Conservation (phyloP, 1,140 invertebrate species). For the Zaprionus africanus region DNA sequence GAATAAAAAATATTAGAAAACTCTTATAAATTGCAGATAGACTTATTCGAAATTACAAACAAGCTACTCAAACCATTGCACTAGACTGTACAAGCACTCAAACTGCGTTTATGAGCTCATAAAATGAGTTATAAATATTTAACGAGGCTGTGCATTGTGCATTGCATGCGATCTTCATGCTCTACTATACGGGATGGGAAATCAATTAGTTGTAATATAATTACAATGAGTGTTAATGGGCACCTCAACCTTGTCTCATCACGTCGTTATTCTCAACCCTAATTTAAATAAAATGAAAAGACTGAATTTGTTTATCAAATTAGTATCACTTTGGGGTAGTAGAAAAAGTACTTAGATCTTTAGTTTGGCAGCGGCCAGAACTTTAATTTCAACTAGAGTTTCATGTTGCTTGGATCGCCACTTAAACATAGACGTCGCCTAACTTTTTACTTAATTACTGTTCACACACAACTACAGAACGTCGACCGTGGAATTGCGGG, state of each 20-base stretch:
- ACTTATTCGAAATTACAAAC: background rate
- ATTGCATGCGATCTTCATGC: constrained; percentile 26
- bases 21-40: background rate
- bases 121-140: constrained; percentile 1
- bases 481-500: constrained; percentile 66
- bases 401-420: constrained; percentile 54
- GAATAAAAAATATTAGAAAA: background rate
- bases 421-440: constrained; percentile 71
- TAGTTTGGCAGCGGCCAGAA: constrained; percentile 64
- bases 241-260: constrained; percentile 8
- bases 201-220: constrained; percentile 9
- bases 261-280: background rate
- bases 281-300: background rate
- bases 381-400: constrained; percentile 71
- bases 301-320: background rate
- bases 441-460: constrained; percentile 73
- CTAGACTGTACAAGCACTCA: background rate
- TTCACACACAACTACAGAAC: constrained; percentile 49
- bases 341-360: constrained; percentile 7
- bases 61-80: background rate
- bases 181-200: constrained; percentile 9
- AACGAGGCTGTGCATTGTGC: background rate
- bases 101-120: background rate
- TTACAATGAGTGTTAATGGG: constrained; percentile 15
- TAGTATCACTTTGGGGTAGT: background rate